Percentiles rank a stretch among this genome's conserved stretches.
These are phyloP conservation scores for Polypterus bichir DNA, from an alignment of 2,113 vertebrate genomes.

Conservation along the genomic window DNA sequence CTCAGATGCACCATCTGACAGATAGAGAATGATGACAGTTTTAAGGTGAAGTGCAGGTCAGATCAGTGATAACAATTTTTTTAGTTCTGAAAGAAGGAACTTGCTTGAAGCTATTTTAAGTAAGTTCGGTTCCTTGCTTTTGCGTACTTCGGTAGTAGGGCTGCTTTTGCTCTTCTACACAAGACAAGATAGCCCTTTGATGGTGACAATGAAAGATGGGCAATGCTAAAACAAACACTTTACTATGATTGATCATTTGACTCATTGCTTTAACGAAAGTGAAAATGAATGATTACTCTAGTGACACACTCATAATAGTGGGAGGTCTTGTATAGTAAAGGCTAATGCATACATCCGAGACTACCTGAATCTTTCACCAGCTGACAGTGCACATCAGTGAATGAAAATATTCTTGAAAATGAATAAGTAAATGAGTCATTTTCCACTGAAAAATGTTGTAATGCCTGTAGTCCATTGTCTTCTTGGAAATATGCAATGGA, in stretches of 20 bases:
- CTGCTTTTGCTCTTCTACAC: constrained; percentile 17
- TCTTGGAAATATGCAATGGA: too few species aligned
- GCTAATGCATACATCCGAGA: too few species aligned
- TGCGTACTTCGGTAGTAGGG: neutral
- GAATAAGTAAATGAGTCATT: too few species aligned
- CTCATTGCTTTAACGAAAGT: constrained; percentile 28
- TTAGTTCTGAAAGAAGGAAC: constrained; percentile 12
- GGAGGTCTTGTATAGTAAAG: constrained; percentile 7
- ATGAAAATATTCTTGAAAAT: too few species aligned
- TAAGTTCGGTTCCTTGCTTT: neutral
- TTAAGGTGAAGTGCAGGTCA: constrained; percentile 39
- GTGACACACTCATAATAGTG: constrained; percentile 13
- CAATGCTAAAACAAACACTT: constrained; percentile 29
- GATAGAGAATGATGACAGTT: constrained; percentile 28
- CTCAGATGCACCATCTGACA: constrained; percentile 18
- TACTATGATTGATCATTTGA: constrained; percentile 34
- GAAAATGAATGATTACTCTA: constrained; percentile 32
- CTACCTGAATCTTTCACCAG: too few species aligned
- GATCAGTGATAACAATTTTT: constrained; percentile 18
- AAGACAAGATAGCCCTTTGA: constrained; percentile 30
- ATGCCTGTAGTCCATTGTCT: too few species aligned
- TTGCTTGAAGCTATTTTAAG: constrained; percentile 4
- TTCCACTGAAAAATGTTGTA: too few species aligned
- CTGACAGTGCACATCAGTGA: too few species aligned
- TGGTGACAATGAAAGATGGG: constrained; percentile 38